Evolutionary conservation across 2,888 invertebrate genomes (phyloP), one percentile per base, ranked within the genome.

Genomic region (Harpagoxenus sublaevis): DNA sequence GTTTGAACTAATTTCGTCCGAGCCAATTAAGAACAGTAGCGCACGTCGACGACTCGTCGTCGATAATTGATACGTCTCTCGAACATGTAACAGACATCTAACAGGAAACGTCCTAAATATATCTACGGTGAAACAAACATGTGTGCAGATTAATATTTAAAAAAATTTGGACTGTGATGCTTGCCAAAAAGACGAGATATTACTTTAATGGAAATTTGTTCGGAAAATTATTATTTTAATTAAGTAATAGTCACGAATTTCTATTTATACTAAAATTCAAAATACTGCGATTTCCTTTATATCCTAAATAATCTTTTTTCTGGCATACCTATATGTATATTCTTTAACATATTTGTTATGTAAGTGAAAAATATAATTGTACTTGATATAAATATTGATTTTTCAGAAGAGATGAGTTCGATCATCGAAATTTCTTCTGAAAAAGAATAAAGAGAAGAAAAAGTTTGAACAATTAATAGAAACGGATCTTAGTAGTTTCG

Each of bases 1-100:
- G 83, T 77, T 63, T 77, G 63, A 66, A 65, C 78, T 65, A 78
- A 83, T 78, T 83, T 66, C 3, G 83, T 77, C 55, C 57, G 28
- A 48, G 39, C 83, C 57, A 83, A 83, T 83, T 83, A 83, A 83
- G 78, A 75, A 57, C 57, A 31, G 57, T 45, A 18, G 66, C 9
- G 9, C 42, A 66, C 65, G 51, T 62, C 60, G 45, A 45, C 62
- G 77, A 65, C 55, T 78, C 66, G 66, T 65, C 53, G n/a, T 71
- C 45, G 71, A 79, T 73, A 79, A 79, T 79, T 79, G 79, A 71
- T 79, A 71, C 57, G 57, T 60, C 70, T 70, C 28, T 55, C 42
- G 2, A 77, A 53, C 18, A 31, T 35, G 12, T 53, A 48, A 48
- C 18, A 78, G 12, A 74, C n/a, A 45, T 51, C 6, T 23, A 51